phyloP scores from a whole-genome alignment of 2,888 invertebrate genomes.

The Pterobdella sp. region DNA sequence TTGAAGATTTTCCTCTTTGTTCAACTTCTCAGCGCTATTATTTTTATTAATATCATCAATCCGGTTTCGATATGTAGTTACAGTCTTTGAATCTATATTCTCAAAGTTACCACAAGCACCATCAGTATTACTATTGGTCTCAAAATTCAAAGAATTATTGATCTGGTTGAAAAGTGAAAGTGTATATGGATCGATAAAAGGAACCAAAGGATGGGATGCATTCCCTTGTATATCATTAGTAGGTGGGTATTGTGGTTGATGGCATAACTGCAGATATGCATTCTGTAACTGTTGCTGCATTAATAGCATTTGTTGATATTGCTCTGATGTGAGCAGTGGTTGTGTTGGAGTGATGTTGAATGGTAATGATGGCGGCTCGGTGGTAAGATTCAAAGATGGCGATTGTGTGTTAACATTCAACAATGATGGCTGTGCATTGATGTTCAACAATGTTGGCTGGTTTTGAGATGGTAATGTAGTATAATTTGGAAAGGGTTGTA shows the following conservation, averaged over 20 bases:
- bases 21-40: neutral
- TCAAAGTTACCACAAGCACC: neutral
- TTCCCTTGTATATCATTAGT: too few species aligned
- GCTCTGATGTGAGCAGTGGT: neutral
- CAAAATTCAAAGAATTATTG: neutral
- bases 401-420: too few species aligned
- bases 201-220: neutral
- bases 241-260: neutral
- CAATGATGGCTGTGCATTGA: too few species aligned
- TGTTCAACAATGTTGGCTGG: too few species aligned
- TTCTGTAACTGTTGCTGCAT: neutral
- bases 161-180: neutral
- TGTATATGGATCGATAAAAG: neutral
- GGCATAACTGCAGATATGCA: neutral
- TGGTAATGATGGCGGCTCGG: neutral
- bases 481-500: too few species aligned
- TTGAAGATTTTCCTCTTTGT: neutral
- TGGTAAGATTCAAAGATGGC: too few species aligned
- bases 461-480: too few species aligned
- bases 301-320: neutral
- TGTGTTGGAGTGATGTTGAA: neutral
- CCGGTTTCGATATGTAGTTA: neutral
- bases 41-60: conserved; percentile 1
- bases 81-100: neutral
- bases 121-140: neutral